Evolutionary conservation across 2,888 invertebrate genomes (phyloP).

Genomic region (Ochropleura plecta): DNA sequence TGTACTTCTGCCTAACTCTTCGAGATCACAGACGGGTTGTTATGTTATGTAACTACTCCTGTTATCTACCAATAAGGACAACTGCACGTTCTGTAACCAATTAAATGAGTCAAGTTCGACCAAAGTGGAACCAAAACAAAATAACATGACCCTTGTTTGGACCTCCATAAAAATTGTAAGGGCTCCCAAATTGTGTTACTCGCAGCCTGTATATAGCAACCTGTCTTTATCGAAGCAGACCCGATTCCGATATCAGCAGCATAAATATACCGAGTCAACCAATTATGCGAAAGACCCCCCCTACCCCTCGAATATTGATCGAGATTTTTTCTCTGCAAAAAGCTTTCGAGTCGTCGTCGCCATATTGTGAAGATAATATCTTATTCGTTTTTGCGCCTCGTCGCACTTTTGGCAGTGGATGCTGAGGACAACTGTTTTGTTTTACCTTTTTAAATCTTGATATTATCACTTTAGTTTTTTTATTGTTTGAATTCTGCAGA

Average conservation of each 20-base stretch:
- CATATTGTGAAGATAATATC: conserved; percentile 83
- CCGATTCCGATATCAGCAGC: conserved; percentile 76
- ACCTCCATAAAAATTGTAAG: conserved; percentile 53
- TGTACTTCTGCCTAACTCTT: too few species aligned
- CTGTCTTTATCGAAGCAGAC: conserved; percentile 61
- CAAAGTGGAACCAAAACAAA: conserved; percentile 30
- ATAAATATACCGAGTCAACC: conserved; percentile 82
- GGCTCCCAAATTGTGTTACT: conserved; percentile 68
- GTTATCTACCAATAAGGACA: neutral
- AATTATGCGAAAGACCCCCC: conserved; percentile 81
- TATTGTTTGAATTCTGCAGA: conserved; percentile 45
- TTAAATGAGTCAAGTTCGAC: conserved; percentile 7
- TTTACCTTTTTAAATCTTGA: conserved; percentile 58
- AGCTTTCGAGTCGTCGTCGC: conserved; percentile 76
- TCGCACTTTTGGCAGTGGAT: conserved; percentile 75
- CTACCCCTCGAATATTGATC: conserved; percentile 86
- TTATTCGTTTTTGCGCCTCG: conserved; percentile 78
- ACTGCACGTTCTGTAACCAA: conserved; percentile 5
- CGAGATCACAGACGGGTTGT: too few species aligned
- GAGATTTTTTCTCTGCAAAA: conserved; percentile 82
- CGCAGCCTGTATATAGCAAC: conserved; percentile 72
- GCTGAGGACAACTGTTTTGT: conserved; percentile 71
- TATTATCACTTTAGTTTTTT: conserved; percentile 46
- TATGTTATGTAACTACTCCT: neutral
- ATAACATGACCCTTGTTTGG: conserved; percentile 24